Conservation (phyloP, 2,113 vertebrate genomes). For the Gallinago paraguaiae region DNA sequence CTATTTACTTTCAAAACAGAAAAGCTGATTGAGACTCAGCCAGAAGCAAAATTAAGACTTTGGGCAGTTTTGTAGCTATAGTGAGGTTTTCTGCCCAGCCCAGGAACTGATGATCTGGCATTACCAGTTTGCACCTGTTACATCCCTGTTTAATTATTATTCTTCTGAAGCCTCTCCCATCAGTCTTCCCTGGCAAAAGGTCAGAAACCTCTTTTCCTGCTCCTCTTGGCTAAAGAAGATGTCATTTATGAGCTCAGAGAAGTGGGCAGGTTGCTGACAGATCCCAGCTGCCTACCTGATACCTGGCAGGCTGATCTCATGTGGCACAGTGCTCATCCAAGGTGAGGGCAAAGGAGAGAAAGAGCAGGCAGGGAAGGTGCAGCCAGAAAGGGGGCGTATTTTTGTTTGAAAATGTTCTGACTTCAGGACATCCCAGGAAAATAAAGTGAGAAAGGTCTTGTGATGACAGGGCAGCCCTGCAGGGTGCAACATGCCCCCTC, state of each 20-base stretch:
- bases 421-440: not conserved
- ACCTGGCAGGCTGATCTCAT: not conserved
- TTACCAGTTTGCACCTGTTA: not conserved
- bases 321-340: rapidly evolving
- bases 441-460: not conserved
- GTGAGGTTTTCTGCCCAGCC: not conserved
- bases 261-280: not conserved
- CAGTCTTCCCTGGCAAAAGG: not conserved
- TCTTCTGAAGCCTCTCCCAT: not conserved
- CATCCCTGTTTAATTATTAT: not conserved
- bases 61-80: not conserved
- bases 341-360: not conserved
- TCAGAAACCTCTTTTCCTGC: not conserved
- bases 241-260: not conserved
- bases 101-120: not conserved
- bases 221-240: not conserved
- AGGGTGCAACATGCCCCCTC: not conserved
- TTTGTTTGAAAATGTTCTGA: not conserved
- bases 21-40: not conserved
- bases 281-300: not conserved
- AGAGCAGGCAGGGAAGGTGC: not conserved
- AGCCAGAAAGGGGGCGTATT: not conserved
- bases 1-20: not conserved
- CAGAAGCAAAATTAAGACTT: not conserved
- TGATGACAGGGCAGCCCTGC: not conserved